Evolutionary conservation across 2,797 vertebrate genomes (phyloP).

Genomic region (Gallinago stenura): DNA sequence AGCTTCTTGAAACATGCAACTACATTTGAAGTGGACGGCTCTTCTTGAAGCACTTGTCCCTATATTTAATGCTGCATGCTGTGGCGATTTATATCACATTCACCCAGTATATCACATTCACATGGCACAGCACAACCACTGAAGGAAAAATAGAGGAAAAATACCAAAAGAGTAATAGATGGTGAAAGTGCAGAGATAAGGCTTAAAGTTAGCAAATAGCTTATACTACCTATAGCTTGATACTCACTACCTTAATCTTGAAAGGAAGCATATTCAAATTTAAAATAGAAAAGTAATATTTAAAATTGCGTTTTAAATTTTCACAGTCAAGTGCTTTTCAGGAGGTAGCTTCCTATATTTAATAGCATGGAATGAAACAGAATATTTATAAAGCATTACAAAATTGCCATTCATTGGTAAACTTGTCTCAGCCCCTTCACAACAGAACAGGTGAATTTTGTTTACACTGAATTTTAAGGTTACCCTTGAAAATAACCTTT

Average conservation of each 20-base stretch:
- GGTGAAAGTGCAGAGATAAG: neutral
- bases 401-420: neutral
- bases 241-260: neutral
- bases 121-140: neutral
- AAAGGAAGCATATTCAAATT: neutral
- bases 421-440: neutral
- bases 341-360: neutral
- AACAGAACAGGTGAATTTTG: neutral
- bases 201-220: neutral
- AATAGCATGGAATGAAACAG: neutral
- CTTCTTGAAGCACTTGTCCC: neutral
- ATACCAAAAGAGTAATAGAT: neutral
- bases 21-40: neutral
- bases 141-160: neutral
- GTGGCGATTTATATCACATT: neutral
- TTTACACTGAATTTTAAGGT: neutral
- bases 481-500: conserved; percentile 30
- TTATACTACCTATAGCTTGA: neutral
- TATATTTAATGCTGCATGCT: neutral
- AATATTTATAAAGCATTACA: neutral
- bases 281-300: neutral
- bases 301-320: neutral
- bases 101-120: neutral
- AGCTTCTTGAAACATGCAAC: neutral
- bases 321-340: neutral